Base-by-base conservation (phyloP, 1,140 invertebrate species). In the Leptoteleia sp. region DNA sequence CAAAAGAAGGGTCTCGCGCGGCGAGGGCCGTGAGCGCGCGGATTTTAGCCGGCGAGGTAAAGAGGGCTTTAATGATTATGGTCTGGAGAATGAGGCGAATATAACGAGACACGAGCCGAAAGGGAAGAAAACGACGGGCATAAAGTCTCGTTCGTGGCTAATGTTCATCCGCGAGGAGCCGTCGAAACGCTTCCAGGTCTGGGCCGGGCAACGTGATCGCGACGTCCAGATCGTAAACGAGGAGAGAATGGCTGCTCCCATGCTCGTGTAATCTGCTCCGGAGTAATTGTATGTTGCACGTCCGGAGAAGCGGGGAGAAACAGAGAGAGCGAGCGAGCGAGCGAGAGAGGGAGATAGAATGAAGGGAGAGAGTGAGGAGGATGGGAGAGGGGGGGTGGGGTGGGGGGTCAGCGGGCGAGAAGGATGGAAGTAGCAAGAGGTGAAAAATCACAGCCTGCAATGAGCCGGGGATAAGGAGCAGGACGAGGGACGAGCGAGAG, bases 241-340 rank as follows among this genome's bases (percentile, higher is more conserved):
- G 76, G 67, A 72, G 76, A 79, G 78, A 76, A 76, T 72, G 76
- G 82, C 79, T 83, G 82, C 83, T 86, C 84, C 80, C 81, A 82
- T 85, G 85, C 84, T 82, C 81, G 83, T 87, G 86, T 88, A 87
- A 88, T 88, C 85, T 87, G 82, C 85, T 85, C 81, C 37, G 77
- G 81, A 83, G 85, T 87, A 88, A 88, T 88, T 88, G 87, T 87
- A 87, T 76, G 87, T 87, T 87, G 40, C 40, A 40, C 33, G 50
- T 38, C 33, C 16, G 48, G 33, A 29, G 33, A 37, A 61, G 48
- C 67, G 64, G 38, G 76, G 57, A 13, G 29, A 35, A 8, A 22
- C 5, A 22, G 19, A 37, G 9, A 2, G 31, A 33, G 2, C 1
- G 15, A 27, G 67, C 35, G 25, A 9, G 27, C 27, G 3, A 27